phyloP scores from a whole-genome alignment of 2,888 invertebrate genomes.

The Pocota personata region DNA sequence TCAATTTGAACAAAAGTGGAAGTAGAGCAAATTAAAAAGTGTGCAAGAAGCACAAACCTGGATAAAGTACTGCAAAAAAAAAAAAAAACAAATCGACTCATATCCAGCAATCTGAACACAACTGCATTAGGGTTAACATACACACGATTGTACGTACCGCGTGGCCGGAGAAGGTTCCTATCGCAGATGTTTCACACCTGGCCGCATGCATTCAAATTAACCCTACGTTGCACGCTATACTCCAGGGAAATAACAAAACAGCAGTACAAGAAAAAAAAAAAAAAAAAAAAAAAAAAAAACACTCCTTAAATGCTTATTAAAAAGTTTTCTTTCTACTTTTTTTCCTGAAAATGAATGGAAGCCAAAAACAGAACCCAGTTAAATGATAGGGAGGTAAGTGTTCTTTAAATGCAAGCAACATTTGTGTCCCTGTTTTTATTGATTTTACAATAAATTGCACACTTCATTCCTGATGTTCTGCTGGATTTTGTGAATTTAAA shows the following conservation, averaged over 20 bases:
- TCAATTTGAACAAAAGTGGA: conserved; percentile 58
- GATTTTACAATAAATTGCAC: conserved; percentile 53
- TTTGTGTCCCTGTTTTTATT: conserved; percentile 56
- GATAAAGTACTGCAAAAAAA: conserved; percentile 3
- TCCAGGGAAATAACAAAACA: too few relatives aligned
- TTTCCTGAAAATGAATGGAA: conserved; percentile 14
- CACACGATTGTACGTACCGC: conserved; percentile 16
- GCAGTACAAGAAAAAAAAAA: conserved; percentile 19
- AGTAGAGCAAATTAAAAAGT: conserved; percentile 53
- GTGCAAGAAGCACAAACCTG: conserved; percentile 35
- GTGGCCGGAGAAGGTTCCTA: conserved; percentile 21
- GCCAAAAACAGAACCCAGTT: not conserved
- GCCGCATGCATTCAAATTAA: conserved; percentile 72
- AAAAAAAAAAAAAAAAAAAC: conserved; percentile 10
- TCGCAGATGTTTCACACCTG: conserved; percentile 73
- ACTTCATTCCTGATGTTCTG: not conserved
- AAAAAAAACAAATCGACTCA: conserved; percentile 29
- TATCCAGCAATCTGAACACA: conserved; percentile 62
- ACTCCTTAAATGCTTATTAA: conserved; percentile 67
- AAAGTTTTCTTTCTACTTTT: conserved; percentile 49
- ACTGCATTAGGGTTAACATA: conserved; percentile 64
- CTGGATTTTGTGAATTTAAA: conserved; percentile 3
- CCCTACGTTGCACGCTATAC: conserved; percentile 59
- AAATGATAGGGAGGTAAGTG: conserved; percentile 34
- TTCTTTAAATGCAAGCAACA: conserved; percentile 62